Evolutionary conservation across 1,140 invertebrate genomes (phyloP), one percentile per base, ranked within the genome.

Genomic region (Marisa cornuarietis): DNA sequence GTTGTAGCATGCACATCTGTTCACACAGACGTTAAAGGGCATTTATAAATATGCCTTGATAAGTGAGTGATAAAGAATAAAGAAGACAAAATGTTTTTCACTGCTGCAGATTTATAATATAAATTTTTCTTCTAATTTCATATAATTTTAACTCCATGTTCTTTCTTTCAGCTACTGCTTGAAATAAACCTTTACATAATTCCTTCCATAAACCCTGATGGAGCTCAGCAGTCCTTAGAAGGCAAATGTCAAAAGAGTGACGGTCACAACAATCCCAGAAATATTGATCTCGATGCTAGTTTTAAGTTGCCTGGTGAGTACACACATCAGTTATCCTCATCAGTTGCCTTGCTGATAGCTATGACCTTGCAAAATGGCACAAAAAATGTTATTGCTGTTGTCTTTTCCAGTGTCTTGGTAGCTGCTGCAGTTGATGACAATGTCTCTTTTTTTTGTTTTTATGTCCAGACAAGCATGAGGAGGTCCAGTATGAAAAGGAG

Each of bases 271-370:
- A 99, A 99, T 91, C 95, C 95, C 0, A 91, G 97, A 84, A 88
- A 93, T 63, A 91, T 97, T 5, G 98, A 99, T 90, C 92, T 99
- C 0, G 99, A 99, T 90, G 93, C 96, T 85, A 98, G 99, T 91
- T 99, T 99, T 88, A 97, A 97, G 0, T 31, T 68, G 96, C 98
- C 90, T 79, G 77, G 83, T 83, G 22, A 71, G 54, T 69, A 26
- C 20, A 42, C 24, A 80, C 8, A 20, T 63, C n/a, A n/a, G 18
- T 77, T 42, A 24, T 22, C 7, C 8, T 52, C 11, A 49, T 31
- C 18, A 63, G 49, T 42, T 13, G 20, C n/a, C 4, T 79, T 24
- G 22, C 9, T 42, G 20, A n/a, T 20, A 11, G n/a, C 1, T 31
- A 26, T 61, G 2, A 24, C 66, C 76, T n/a, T 78, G 62, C 22